phyloP scores from a whole-genome alignment of 2,888 invertebrate genomes.

The Coelogynopora nodosa region DNA sequence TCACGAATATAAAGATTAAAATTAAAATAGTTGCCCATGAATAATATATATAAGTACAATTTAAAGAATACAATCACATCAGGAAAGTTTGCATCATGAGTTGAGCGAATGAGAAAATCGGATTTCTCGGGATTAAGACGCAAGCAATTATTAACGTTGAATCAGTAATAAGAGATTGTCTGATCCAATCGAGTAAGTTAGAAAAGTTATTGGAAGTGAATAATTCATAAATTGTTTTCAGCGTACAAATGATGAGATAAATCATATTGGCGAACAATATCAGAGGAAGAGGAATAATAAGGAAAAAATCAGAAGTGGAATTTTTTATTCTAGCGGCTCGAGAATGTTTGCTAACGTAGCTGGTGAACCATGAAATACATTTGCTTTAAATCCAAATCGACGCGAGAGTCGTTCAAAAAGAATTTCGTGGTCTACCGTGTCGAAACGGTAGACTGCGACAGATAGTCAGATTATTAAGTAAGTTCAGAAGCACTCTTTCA shows the following conservation, averaged over 20 bases:
- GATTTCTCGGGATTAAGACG: background rate
- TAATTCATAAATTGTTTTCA: background rate
- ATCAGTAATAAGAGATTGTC: background rate
- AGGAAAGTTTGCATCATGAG: background rate
- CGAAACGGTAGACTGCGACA: background rate
- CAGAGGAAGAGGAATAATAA: background rate
- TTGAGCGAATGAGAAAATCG: background rate
- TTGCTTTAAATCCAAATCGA: background rate
- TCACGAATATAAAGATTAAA: background rate
- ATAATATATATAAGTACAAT: background rate
- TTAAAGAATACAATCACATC: background rate
- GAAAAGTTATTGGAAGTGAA: background rate
- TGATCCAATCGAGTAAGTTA: background rate
- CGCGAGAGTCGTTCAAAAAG: background rate
- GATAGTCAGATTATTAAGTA: background rate
- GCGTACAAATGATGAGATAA: background rate
- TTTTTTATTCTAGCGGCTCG: constrained; percentile 12
- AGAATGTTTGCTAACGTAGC: background rate
- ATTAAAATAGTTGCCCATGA: background rate
- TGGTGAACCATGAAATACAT: constrained; percentile 25
- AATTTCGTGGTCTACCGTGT: background rate
- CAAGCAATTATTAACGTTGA: background rate
- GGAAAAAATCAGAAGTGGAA: background rate
- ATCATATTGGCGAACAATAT: background rate
- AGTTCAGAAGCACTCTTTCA: background rate